Percentiles rank a stretch among this genome's conserved stretches.
Evolutionary conservation across 1,140 invertebrate species (phyloP).

Genomic region (Eufriesea mexicana): DNA sequence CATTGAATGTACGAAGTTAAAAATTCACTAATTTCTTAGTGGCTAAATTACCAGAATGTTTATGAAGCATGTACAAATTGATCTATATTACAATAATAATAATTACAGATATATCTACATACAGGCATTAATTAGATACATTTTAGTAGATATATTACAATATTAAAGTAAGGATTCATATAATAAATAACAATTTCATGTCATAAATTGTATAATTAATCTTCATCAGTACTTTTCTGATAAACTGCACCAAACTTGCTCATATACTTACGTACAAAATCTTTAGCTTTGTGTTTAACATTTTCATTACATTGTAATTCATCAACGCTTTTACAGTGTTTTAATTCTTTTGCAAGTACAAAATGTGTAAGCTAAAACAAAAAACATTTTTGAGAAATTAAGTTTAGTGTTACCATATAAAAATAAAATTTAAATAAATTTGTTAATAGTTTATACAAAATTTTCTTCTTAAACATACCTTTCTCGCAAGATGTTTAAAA

Average conservation of each 20-base stretch:
- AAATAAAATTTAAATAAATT: neutral
- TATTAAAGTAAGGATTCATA: constrained; percentile 60
- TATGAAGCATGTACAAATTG: constrained; percentile 68
- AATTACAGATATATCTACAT: constrained; percentile 74
- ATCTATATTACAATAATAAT: constrained; percentile 72
- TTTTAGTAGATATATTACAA: constrained; percentile 54
- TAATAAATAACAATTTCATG: constrained; percentile 73
- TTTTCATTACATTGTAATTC: constrained; percentile 95
- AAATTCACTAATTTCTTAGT: constrained; percentile 61
- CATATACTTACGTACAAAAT: constrained; percentile 98
- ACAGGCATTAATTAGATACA: constrained; percentile 58
- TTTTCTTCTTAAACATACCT: constrained; percentile 84
- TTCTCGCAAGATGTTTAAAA: constrained; percentile 97
- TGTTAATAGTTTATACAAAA: neutral
- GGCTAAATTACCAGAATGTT: constrained; percentile 58
- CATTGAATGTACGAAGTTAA: constrained; percentile 54
- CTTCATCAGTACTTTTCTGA: constrained; percentile 85
- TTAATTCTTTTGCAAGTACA: constrained; percentile 97
- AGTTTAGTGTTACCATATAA: neutral
- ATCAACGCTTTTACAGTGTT: constrained; percentile 94
- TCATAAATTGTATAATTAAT: constrained; percentile 73
- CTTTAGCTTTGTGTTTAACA: constrained; percentile 95
- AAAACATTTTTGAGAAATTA: constrained; percentile 17
- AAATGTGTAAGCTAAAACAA: constrained; percentile 94
- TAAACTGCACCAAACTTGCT: constrained; percentile 92